Evolutionary conservation across 2,888 invertebrate genomes (phyloP).

Genomic region (Zaprionus lineosus): DNA sequence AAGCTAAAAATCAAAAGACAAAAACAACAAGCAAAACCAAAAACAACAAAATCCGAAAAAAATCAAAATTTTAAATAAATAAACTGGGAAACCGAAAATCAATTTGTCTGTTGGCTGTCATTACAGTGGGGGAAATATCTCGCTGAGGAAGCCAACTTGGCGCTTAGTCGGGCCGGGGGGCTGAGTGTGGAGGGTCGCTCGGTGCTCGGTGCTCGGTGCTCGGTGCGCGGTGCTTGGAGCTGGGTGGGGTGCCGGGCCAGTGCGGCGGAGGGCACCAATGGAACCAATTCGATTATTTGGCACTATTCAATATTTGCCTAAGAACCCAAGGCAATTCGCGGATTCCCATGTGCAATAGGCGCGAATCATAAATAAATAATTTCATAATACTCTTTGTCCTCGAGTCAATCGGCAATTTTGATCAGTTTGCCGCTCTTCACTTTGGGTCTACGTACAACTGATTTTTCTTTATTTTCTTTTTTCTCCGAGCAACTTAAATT

Average conservation of each 20-base stretch:
- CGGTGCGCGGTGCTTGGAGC: no score
- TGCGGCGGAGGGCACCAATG: conserved; percentile 6
- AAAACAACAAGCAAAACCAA: conserved; percentile 48
- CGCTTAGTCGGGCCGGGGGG: no score
- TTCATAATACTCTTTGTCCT: conserved; percentile 13
- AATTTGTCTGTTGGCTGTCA: conserved; percentile 47
- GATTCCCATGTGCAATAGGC: conserved; percentile 44
- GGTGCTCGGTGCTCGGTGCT: no score
- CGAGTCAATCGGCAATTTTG: no score
- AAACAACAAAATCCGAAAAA: conserved; percentile 57
- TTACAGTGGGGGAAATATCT: conserved; percentile 16
- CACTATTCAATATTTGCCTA: conserved; percentile 46
- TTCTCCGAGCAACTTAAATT: no score
- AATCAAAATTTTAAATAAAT: conserved; percentile 56
- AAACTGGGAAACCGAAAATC: conserved; percentile 45
- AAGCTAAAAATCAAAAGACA: conserved; percentile 20
- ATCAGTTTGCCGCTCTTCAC: no score
- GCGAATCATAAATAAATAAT: conserved; percentile 36
- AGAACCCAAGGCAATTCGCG: conserved; percentile 31
- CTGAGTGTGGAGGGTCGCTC: no score
- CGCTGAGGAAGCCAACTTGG: neutral
- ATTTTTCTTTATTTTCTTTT: no score
- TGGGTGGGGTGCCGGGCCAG: neutral
- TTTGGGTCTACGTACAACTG: no score
- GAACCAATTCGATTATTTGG: conserved; percentile 43